Conservation (phyloP, 2,113 vertebrate genomes). For the Sula dactylatra region DNA sequence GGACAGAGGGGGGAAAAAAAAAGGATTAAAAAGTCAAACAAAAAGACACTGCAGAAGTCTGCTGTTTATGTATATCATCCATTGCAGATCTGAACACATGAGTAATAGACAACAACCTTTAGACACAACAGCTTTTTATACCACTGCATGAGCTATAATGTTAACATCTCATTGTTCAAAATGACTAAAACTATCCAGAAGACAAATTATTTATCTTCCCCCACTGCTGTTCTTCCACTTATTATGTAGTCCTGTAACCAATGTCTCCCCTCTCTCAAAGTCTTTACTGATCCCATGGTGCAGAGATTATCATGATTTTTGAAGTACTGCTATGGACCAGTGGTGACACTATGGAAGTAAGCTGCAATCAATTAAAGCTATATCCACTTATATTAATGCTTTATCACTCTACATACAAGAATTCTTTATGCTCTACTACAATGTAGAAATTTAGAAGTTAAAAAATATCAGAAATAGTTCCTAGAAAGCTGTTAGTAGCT, state of each 20-base stretch:
- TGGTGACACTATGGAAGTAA: not conserved
- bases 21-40: not conserved
- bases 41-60: not conserved
- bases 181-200: not conserved
- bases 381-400: not conserved
- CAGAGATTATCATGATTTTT: not conserved
- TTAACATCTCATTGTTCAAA: not conserved
- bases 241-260: not conserved
- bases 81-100: not conserved
- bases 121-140: not conserved
- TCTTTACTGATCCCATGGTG: not conserved
- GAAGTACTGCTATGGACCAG: not conserved
- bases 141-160: not conserved
- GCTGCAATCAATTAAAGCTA: not conserved
- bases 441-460: not conserved
- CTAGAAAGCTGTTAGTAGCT: not conserved
- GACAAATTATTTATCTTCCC: not conserved
- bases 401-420: not conserved
- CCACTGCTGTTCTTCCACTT: not conserved
- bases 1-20: not conserved
- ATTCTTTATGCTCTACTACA: not conserved
- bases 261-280: not conserved
- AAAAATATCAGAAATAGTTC: not conserved
- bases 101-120: not conserved
- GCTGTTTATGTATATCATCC: not conserved